Conservation (phyloP, 2,797 vertebrate species). For the Hipposideros larvatus region DNA sequence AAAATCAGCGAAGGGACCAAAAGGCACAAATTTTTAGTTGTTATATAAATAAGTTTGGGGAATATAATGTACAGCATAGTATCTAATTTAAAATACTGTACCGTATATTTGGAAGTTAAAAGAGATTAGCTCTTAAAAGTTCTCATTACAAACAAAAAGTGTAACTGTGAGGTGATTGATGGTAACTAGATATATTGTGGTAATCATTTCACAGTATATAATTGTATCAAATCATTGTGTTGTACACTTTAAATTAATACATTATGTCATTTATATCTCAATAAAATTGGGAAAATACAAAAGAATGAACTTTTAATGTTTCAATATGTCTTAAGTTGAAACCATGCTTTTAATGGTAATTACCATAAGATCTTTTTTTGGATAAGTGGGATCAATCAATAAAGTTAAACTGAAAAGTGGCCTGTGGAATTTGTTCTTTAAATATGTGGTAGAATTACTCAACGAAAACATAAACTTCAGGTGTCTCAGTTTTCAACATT, state of each 20-base stretch:
- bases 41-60: neutral
- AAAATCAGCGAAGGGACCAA: neutral
- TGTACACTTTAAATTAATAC: neutral
- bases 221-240: neutral
- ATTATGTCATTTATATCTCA: neutral
- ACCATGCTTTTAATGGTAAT: slow-evolving; percentile 13
- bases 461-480: neutral
- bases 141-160: neutral
- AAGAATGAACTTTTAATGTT: neutral
- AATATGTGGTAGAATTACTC: neutral
- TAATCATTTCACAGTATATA: neutral
- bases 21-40: neutral
- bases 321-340: too few species aligned
- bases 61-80: neutral
- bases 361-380: slow-evolving; percentile 29
- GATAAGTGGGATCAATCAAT: neutral
- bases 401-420: slow-evolving; percentile 18
- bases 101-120: neutral
- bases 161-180: neutral
- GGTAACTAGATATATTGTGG: neutral
- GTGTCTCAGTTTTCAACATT: slow-evolving; percentile 20
- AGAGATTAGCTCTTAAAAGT: neutral
- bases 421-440: slow-evolving; percentile 21
- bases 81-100: neutral
- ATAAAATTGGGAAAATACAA: neutral